Evolutionary conservation across 2,888 invertebrate species (phyloP).

Genomic region (Pegoplata infirma): DNA sequence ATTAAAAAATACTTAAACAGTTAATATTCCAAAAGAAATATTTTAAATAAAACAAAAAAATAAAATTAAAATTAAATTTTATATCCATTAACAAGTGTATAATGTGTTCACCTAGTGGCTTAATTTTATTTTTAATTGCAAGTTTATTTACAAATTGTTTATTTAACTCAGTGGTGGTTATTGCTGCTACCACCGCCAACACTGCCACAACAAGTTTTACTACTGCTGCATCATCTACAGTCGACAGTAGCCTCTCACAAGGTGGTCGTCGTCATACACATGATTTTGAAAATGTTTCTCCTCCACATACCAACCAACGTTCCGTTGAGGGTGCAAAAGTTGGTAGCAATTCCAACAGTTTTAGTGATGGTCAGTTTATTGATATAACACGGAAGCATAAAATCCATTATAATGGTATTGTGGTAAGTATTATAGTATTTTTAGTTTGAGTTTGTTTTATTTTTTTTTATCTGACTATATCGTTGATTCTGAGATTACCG

Average conservation of each 20-base stretch:
- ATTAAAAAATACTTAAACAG: neutral
- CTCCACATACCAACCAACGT: neutral
- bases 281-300: constrained; percentile 27
- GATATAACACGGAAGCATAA: constrained; percentile 74
- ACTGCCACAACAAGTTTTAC: no score
- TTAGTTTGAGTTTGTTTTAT: constrained; percentile 18
- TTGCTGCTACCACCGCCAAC: constrained; percentile 20
- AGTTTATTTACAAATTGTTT: constrained; percentile 64
- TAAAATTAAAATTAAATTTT: neutral
- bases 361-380: constrained; percentile 67
- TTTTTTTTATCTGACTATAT: constrained; percentile 12
- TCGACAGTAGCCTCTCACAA: constrained; percentile 3
- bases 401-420: constrained; percentile 74
- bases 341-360: neutral
- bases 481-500: no score
- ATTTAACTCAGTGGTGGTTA: constrained; percentile 56
- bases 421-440: constrained; percentile 69
- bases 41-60: neutral
- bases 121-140: constrained; percentile 65
- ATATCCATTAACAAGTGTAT: constrained; percentile 25
- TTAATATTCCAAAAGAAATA: neutral
- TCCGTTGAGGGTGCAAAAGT: no score
- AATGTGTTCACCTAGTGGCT: constrained; percentile 66
- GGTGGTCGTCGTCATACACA: constrained; percentile 7
- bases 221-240: no score